Evolutionary conservation across 2,888 invertebrate genomes (phyloP), one percentile per base, ranked within the genome.

Genomic region (Papilio gigon): DNA sequence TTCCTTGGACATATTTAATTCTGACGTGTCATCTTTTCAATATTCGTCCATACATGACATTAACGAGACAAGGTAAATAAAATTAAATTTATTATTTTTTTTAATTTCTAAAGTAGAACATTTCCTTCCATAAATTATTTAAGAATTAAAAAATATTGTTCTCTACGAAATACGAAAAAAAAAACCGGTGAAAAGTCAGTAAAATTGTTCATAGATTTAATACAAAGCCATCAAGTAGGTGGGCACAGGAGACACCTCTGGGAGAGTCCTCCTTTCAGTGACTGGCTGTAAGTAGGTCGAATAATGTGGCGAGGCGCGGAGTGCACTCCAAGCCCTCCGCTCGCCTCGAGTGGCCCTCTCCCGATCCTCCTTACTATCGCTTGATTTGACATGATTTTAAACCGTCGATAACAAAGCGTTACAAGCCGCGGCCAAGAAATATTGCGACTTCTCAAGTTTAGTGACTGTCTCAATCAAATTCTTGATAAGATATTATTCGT

Each of bases 351-450:
- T 71, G 89, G 88, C 67, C 80, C 85, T 77, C 88, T 87, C 74
- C 75, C 81, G 83, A 83, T 84, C 84, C 88, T 87, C 83, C 82
- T 82, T 81, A 83, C 84, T 85, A 88, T 88, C 88, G 88, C 88
- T 87, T 90, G 89, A 91, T 91, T 90, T 89, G 88, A 89, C 91
- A 90, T 88, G 90, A 91, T 91, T 91, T 87, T 89, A 88, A 89
- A 90, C 90, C 84, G 81, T 82, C 81, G 90, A 90, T 90, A 90
- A 80, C 82, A 80, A 80, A 80, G 76, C 79, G 70, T 63, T 67
- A 60, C 50, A 73, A 56, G 37, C 20, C 44, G 27, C 42, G 62
- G 63, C 59, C 5, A 64, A 25, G 58, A 59, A 68, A 64, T 64
- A 64, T 64, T 37, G 25, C 25, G 30, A 53, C 22, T 61, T 65